These are phyloP conservation scores for Lanistes nyassanus DNA, from an alignment of 1,140 invertebrate genomes.

Conservation along the genomic window DNA sequence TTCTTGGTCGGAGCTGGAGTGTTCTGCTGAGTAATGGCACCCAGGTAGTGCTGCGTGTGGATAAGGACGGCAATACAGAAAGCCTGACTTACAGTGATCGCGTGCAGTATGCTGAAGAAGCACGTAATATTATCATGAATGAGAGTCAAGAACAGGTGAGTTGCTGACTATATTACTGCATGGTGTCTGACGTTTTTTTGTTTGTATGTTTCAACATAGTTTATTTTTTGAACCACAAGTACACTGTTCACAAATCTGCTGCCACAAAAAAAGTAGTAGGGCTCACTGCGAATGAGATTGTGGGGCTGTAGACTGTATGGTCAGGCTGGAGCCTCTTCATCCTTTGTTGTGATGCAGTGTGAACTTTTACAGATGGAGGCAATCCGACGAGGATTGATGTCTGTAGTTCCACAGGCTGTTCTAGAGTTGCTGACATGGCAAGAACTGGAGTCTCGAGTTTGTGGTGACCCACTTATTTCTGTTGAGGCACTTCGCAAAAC, in stretches of 20 bases:
- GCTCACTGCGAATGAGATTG: too few species aligned
- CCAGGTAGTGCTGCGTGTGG: constrained; percentile 44
- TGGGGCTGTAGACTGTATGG: too few species aligned
- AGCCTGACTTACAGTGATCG: constrained; percentile 59
- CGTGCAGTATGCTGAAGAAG: constrained; percentile 55
- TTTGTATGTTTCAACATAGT: background rate
- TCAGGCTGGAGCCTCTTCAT: too few species aligned
- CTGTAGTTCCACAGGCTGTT: constrained; percentile 64
- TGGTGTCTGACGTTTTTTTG: too few species aligned
- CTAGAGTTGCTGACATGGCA: constrained; percentile 65
- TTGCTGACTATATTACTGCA: background rate
- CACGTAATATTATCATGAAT: constrained; percentile 56
- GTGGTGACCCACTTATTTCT: constrained; percentile 65
- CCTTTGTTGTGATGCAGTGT: too few species aligned
- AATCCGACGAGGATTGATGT: constrained; percentile 58
- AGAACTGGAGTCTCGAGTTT: constrained; percentile 63
- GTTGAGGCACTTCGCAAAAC: constrained; percentile 60
- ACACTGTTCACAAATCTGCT: background rate
- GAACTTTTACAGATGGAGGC: constrained; percentile 57
- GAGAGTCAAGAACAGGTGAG: constrained; percentile 63
- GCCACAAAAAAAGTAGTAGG: too few species aligned
- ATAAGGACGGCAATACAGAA: constrained; percentile 50
- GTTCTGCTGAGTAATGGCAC: constrained; percentile 61
- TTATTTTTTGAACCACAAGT: background rate
- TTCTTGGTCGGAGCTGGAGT: constrained; percentile 57